Evolutionary conservation across 2,797 vertebrate genomes (phyloP).

Genomic region (Chaetophractus vellerosus): DNA sequence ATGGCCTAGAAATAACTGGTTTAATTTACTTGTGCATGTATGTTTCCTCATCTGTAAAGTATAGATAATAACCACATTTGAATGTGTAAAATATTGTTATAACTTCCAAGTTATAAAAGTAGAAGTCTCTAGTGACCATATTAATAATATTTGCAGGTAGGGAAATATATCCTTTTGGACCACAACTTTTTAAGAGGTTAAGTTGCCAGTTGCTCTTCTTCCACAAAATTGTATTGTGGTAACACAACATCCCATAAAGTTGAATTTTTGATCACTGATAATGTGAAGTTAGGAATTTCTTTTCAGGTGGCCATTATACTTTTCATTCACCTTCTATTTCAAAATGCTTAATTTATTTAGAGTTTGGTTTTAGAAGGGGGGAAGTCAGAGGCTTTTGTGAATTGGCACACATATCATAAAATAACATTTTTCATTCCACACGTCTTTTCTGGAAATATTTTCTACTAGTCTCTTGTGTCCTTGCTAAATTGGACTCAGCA

Average conservation of each 20-base stretch:
- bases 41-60: constrained; percentile 62
- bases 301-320: background rate
- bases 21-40: constrained; percentile 30
- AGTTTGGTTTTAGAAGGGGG: background rate
- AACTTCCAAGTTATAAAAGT: constrained; percentile 47
- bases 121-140: background rate
- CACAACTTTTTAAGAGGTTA: background rate
- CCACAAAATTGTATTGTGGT: background rate
- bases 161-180: background rate
- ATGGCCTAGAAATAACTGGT: constrained; percentile 40
- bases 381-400: background rate
- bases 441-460: constrained; percentile 16
- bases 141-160: background rate
- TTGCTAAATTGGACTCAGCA: background rate
- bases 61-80: constrained; percentile 56
- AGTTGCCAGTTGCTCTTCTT: background rate
- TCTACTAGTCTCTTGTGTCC: background rate
- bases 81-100: constrained; percentile 61
- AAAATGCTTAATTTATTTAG: background rate
- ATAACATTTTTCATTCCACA: background rate
- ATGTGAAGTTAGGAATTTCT: background rate
- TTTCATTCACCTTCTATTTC: background rate
- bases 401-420: background rate
- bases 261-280: constrained; percentile 23
- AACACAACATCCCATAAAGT: background rate